Evolutionary conservation across 2,113 vertebrate species (phyloP).

Genomic region (Phalacrocorax pelagicus): DNA sequence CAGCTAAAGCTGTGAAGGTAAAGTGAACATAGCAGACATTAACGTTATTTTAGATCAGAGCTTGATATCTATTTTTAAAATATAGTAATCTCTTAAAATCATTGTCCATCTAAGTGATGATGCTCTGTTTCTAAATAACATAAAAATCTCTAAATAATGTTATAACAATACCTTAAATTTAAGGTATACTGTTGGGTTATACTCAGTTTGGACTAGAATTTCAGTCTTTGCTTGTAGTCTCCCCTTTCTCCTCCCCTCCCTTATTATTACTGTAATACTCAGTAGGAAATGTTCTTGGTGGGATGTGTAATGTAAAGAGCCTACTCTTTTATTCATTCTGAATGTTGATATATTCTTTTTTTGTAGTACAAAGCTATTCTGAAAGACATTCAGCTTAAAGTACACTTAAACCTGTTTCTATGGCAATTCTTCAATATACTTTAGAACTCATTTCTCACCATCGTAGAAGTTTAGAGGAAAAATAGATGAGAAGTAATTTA

Average conservation of each 20-base stretch:
- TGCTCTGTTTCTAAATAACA: neutral
- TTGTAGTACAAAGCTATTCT: neutral
- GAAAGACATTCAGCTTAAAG: neutral
- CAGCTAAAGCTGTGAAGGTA: constrained; percentile 98
- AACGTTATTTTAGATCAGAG: neutral
- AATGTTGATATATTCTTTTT: neutral
- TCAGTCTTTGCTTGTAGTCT: neutral
- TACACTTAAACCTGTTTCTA: constrained; percentile 12
- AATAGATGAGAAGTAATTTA: constrained; percentile 16
- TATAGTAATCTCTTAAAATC: neutral
- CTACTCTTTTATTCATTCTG: neutral
- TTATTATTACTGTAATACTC: neutral
- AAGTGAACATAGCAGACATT: neutral
- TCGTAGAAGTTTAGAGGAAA: neutral
- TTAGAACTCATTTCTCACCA: neutral
- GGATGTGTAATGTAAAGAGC: neutral
- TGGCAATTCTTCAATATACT: neutral
- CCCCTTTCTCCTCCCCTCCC: neutral
- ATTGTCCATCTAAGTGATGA: neutral
- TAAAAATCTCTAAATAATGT: neutral
- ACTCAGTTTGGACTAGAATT: neutral
- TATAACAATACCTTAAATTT: neutral
- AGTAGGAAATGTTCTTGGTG: neutral
- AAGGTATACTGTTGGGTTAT: neutral
- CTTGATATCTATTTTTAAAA: neutral